Evolutionary conservation across 2,888 invertebrate genomes (phyloP).

Genomic region (Hofmannophila pseudospretella): DNA sequence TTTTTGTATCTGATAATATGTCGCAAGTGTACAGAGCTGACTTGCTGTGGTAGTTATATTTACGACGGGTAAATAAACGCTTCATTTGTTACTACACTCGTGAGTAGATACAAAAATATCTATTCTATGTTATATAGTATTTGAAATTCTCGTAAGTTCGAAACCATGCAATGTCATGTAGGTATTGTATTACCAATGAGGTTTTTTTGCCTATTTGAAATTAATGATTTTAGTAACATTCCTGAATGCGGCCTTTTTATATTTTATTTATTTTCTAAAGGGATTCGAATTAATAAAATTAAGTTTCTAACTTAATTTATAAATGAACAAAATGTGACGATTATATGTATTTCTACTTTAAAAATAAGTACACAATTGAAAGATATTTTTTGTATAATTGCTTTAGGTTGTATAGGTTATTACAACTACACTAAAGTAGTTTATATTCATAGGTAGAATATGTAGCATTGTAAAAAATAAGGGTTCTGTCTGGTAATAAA

Average conservation of each 20-base stretch:
- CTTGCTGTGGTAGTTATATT: no score
- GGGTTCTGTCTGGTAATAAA: conserved; percentile 55
- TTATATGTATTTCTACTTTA: conserved; percentile 50
- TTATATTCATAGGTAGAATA: conserved; percentile 40
- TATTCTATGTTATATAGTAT: no score
- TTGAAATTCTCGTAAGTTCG: no score
- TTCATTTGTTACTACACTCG: no score
- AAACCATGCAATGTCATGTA: no score
- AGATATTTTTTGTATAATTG: conserved; percentile 74
- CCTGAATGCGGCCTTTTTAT: conserved; percentile 32
- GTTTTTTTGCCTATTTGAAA: no score
- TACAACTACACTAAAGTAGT: conserved; percentile 45
- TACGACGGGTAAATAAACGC: no score
- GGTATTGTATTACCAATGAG: no score
- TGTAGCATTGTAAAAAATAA: conserved; percentile 57
- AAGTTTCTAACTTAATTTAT: conserved; percentile 36
- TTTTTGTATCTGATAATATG: no score
- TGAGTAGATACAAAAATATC: no score
- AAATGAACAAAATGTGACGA: conserved; percentile 64
- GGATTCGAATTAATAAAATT: conserved; percentile 15
- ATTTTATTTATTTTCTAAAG: not conserved
- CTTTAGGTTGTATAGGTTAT: conserved; percentile 70
- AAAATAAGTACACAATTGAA: conserved; percentile 60
- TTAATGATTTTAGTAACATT: no score
- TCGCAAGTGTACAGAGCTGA: no score